Evolutionary conservation across 53 echinoderm and acorn worm species (phyloP).

Genomic region (Stichopus horrens): DNA sequence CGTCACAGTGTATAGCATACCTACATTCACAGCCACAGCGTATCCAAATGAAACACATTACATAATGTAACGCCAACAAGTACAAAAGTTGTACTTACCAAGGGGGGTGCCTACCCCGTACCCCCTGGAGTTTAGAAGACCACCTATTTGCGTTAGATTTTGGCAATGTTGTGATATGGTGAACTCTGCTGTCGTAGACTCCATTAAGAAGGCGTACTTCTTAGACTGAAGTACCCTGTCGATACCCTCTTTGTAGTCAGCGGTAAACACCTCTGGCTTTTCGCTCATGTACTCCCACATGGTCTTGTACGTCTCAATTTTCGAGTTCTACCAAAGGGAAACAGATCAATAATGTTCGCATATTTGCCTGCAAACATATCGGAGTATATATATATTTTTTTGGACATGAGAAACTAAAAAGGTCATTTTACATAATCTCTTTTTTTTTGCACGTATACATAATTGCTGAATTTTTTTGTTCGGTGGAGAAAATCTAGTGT

Average conservation of each 20-base stretch:
- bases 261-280: constrained; percentile 64
- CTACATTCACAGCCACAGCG: too few species aligned
- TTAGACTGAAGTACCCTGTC: constrained; percentile 66
- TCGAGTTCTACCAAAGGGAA: constrained; percentile 63
- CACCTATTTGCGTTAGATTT: constrained; percentile 90
- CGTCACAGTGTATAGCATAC: too few species aligned
- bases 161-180: constrained; percentile 84
- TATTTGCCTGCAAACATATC: background rate
- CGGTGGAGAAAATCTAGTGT: too few species aligned
- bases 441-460: too few species aligned
- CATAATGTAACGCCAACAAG: too few species aligned
- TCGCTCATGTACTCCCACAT: constrained; percentile 97
- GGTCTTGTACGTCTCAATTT: constrained; percentile 83
- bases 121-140: constrained; percentile 86
- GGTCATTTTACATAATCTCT: too few species aligned
- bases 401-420: too few species aligned
- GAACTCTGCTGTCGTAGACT: constrained; percentile 88
- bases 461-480: too few species aligned
- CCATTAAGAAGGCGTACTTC: constrained; percentile 91
- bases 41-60: too few species aligned
- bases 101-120: constrained; percentile 94
- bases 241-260: constrained; percentile 76
- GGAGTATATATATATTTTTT: too few species aligned
- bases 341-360: background rate
- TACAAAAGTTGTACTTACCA: constrained; percentile 58